A percentile compares a stretch with the other conserved stretches of the same genome.
These are phyloP conservation scores for Acestrorhynchus altus DNA, from an alignment of 2,797 vertebrate genomes.

Conservation along the genomic window DNA sequence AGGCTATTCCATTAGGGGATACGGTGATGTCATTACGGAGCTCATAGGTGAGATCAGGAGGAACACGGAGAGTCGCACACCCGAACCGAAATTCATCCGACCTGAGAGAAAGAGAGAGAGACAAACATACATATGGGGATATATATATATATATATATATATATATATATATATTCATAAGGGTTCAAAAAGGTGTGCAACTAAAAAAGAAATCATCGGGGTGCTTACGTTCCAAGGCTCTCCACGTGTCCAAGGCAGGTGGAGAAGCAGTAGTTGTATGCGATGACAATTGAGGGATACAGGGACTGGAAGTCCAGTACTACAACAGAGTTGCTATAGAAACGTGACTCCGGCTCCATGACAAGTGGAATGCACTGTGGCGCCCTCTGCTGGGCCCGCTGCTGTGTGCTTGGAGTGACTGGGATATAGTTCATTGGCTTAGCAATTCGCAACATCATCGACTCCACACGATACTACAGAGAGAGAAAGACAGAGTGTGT, in stretches of 20 bases:
- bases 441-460: slow-evolving; percentile 96
- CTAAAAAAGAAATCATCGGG: background rate
- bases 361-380: slow-evolving; percentile 91
- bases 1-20: slow-evolving; percentile 92
- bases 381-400: slow-evolving; percentile 94
- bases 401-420: slow-evolving; percentile 89
- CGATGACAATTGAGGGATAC: slow-evolving; percentile 97
- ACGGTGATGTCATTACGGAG: slow-evolving; percentile 92
- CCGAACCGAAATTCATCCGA: slow-evolving; percentile 94
- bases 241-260: slow-evolving; percentile 95
- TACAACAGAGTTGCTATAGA: slow-evolving; percentile 96
- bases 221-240: slow-evolving; percentile 93
- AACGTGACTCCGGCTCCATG: slow-evolving; percentile 97
- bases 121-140: too few species aligned
- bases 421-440: slow-evolving; percentile 97
- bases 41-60: slow-evolving; percentile 90
- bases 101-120: slow-evolving; percentile 72
- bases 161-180: too few species aligned
- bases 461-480: slow-evolving; percentile 94
- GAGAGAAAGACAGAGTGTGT: too few species aligned
- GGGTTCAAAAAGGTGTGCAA: too few species aligned
- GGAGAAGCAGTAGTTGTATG: slow-evolving; percentile 98
- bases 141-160: too few species aligned
- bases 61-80: slow-evolving; percentile 89
- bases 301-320: slow-evolving; percentile 96